phyloP scores from a whole-genome alignment of 1,140 invertebrate species.

The Papilio helenus region DNA sequence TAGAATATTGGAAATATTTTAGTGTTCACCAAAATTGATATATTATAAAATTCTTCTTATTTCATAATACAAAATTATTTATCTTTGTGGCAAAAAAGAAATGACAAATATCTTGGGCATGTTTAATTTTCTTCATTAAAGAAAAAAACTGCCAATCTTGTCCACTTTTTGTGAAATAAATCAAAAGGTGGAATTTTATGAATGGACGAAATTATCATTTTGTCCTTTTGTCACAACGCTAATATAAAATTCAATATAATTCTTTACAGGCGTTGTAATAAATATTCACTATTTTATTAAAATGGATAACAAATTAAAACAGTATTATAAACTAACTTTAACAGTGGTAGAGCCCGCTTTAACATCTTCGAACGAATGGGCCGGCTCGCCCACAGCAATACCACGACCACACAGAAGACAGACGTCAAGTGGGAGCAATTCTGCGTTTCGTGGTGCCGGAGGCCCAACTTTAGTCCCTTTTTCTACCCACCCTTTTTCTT shows the following conservation, averaged over 20 bases:
- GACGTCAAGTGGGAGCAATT: no score
- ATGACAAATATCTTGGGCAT: background rate
- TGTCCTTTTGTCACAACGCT: background rate
- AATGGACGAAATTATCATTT: conserved; percentile 3
- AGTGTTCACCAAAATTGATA: conserved; percentile 8
- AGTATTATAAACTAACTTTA: no score
- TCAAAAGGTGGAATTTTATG: background rate
- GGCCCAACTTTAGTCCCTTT: no score
- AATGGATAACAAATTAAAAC: background rate
- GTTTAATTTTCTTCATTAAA: background rate
- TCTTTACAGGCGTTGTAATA: background rate
- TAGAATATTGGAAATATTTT: conserved; percentile 23
- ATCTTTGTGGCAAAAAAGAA: background rate
- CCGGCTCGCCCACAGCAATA: no score
- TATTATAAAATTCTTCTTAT: background rate
- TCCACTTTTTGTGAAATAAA: background rate
- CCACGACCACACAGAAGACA: no score
- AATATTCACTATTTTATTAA: background rate
- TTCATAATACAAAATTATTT: background rate
- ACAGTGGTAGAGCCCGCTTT: no score
- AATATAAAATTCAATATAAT: background rate
- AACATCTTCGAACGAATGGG: no score
- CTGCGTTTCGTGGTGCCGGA: no score
- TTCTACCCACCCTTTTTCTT: no score
- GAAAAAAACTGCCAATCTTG: background rate